Conservation (phyloP, 1,140 invertebrate species). For the Wiebesia pumilae region DNA sequence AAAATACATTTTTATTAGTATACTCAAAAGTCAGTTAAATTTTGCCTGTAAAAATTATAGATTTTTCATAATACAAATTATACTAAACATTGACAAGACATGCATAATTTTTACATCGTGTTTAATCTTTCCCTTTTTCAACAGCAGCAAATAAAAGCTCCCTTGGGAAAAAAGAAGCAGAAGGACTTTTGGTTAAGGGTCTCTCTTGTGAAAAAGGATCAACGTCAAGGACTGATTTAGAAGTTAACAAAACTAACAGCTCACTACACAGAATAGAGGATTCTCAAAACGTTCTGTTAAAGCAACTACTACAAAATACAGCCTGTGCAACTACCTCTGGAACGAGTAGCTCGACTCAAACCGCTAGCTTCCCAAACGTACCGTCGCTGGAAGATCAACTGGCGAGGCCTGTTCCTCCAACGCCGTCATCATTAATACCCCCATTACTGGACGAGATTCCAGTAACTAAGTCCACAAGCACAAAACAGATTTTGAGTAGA, state of each 20-base stretch:
- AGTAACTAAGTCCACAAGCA: conserved; percentile 56
- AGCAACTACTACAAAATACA: conserved; percentile 91
- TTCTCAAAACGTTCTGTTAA: conserved; percentile 91
- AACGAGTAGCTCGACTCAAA: conserved; percentile 73
- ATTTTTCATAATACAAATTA: too few species aligned
- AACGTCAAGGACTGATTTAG: conserved; percentile 58
- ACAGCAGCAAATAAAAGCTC: conserved; percentile 40
- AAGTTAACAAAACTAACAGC: conserved; percentile 57
- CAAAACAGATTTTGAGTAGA: conserved; percentile 72
- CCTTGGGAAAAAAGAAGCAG: conserved; percentile 64
- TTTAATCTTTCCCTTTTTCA: not conserved
- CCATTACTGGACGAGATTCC: conserved; percentile 68
- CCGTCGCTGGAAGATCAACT: conserved; percentile 84
- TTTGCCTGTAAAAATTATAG: too few species aligned
- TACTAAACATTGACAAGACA: too few species aligned
- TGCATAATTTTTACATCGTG: not conserved
- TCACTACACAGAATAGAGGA: conserved; percentile 79
- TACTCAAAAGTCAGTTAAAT: too few species aligned
- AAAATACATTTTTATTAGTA: too few species aligned
- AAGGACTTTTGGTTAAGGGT: conserved; percentile 57
- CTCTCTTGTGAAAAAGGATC: conserved; percentile 60
- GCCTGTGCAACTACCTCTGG: conserved; percentile 78
- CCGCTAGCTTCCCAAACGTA: conserved; percentile 80
- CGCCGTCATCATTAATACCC: conserved; percentile 73
- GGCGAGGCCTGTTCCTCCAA: conserved; percentile 82